phyloP scores from a whole-genome alignment of 2,888 invertebrate species.

The Drosophila colorata region DNA sequence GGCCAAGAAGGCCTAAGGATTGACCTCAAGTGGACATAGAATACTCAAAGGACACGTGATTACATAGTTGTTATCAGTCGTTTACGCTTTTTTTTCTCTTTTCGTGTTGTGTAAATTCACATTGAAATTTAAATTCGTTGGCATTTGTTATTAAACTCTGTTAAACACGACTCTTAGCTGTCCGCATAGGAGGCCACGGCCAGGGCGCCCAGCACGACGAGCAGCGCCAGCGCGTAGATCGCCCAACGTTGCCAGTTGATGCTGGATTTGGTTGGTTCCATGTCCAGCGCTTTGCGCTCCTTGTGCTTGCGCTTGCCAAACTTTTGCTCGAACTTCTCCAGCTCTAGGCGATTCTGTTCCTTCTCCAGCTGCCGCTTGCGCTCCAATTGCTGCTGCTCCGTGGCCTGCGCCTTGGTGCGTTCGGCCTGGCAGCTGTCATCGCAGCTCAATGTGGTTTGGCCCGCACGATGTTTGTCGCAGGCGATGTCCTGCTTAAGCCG shows the following conservation, averaged over 20 bases:
- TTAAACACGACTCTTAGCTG: conserved; percentile 44
- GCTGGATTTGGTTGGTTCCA: conserved; percentile 48
- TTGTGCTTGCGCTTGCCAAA: conserved; percentile 89
- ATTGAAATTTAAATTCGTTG: conserved; percentile 32
- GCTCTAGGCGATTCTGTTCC: conserved; percentile 89
- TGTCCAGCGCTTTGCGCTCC: conserved; percentile 84
- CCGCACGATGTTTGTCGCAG: conserved; percentile 87
- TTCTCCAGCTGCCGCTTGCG: conserved; percentile 86
- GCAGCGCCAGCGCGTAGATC: conserved; percentile 56
- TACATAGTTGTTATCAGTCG: conserved; percentile 34
- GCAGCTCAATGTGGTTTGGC: conserved; percentile 86
- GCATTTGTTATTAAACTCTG: conserved; percentile 10
- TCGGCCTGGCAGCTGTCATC: conserved; percentile 88
- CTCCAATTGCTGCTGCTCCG: conserved; percentile 86
- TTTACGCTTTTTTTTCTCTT: conserved; percentile 21
- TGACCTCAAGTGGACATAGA: neutral
- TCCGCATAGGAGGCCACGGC: conserved; percentile 78
- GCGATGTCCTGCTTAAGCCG: conserved; percentile 90
- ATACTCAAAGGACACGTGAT: conserved; percentile 44
- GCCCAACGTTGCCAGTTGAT: conserved; percentile 65
- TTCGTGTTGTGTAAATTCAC: conserved; percentile 11
- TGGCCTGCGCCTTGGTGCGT: conserved; percentile 86
- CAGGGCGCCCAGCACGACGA: conserved; percentile 66
- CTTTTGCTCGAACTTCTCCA: conserved; percentile 92
- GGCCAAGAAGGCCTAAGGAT: conserved; percentile 61